A percentile compares a stretch with the other conserved stretches of the same genome.
phyloP scores from a whole-genome alignment of 2,888 invertebrate species.

The Sympetrum striolatum region DNA sequence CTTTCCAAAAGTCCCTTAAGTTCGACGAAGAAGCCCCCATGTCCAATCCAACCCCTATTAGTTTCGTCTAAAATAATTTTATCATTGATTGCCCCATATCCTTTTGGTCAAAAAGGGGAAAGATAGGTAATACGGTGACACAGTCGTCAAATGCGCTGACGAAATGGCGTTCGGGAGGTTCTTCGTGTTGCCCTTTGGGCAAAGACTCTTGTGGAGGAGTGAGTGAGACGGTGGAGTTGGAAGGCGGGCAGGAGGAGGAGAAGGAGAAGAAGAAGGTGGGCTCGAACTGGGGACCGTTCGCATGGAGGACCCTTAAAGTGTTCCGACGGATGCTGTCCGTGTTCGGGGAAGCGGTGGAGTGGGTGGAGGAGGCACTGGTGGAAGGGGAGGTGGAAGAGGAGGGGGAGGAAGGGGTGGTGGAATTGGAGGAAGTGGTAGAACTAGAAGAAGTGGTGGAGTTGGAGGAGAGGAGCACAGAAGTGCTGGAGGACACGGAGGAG shows the following conservation, averaged over 20 bases:
- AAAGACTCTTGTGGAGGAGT: slow-evolving; percentile 17
- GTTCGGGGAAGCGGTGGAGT: slow-evolving; percentile 30
- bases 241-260: background rate
- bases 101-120: background rate
- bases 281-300: slow-evolving; percentile 11
- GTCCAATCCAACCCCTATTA: too few relatives aligned
- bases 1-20: too few relatives aligned
- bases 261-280: background rate
- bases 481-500: background rate
- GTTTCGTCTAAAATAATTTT: too few relatives aligned
- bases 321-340: slow-evolving; percentile 34
- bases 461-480: background rate
- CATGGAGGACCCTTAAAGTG: slow-evolving; percentile 38
- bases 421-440: background rate
- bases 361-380: slow-evolving; percentile 40
- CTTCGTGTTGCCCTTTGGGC: slow-evolving; percentile 27
- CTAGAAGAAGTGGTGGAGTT: background rate
- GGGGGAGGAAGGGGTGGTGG: background rate
- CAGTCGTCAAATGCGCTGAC: slow-evolving; percentile 20
- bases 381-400: background rate
- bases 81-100: background rate
- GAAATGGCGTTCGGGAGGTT: slow-evolving; percentile 28
- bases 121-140: slow-evolving; percentile 37
- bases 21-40: too few relatives aligned
- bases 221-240: background rate